Evolutionary conservation across 2,113 vertebrate genomes (phyloP), one percentile per base, ranked within the genome.

Genomic region (Chloroceryle aenea): DNA sequence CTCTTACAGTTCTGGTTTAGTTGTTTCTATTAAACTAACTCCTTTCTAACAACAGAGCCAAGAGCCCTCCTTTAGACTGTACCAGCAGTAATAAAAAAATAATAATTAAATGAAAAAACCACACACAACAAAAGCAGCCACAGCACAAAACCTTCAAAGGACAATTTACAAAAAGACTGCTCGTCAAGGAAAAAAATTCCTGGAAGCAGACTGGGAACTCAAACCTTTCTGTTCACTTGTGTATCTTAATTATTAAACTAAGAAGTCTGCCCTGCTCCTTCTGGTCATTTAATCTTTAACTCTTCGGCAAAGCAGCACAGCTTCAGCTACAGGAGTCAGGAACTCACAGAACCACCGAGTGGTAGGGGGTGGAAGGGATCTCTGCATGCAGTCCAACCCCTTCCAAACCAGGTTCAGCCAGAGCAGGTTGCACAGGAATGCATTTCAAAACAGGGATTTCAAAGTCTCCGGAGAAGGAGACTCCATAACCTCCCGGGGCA

Each of bases 201-300:
- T 67, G 47, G 30, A 30, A 83, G 16, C 4, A 79, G 38, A 72
- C 14, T 13, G 16, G 14, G 29, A 86, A 69, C 26, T 45, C 62
- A 61, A 87, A n/a, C 36, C 40, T 53, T 48, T 53, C 25, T 69
- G 23, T n/a, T 74, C 55, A 36, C 25, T 45, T 42, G 10, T 43
- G 12, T 14, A 30, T 36, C 73, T 91, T 84, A 89, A 87, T 69
- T 32, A 85, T 71, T 95, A 85, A 93, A 58, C 69, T 58, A 76
- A 81, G 38, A 56, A 82, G 47, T 25, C 77, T 74, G 53, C 14
- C 78, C 34, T 22, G 30, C 36, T 68, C 55, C 62, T 85, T 69
- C 55, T n/a, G 47, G 68, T 42, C 42, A 82, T 26, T 82, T 92
- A 88, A 92, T 76, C 29, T 89, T 88, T 89, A 94, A 95, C 81